Evolutionary conservation across 2,888 invertebrate species (phyloP), one percentile per base, ranked within the genome.

Genomic region (Polyommatus iphigenia): DNA sequence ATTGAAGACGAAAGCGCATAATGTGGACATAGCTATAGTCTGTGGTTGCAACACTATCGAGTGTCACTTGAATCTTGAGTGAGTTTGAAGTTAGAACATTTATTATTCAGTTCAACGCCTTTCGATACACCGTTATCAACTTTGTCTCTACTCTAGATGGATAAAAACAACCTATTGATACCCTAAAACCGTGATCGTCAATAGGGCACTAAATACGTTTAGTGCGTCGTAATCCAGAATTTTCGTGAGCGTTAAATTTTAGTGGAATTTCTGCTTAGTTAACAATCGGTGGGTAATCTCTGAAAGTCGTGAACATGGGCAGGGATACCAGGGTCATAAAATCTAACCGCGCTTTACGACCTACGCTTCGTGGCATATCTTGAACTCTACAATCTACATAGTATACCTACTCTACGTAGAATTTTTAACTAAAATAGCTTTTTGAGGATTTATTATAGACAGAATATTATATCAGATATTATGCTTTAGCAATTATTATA

Each of bases 281-380:
- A 84, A 83, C 86, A 85, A 41, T 73, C 57, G 77, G 71, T 57
- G 57, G 18, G 72, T 77, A 85, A 85, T 86, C 83, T 86, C 86
- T 84, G 85, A 86, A 85, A 85, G 87, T 87, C 87, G 87, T 85
- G 86, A 84, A 85, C 85, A 77, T 36, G 24, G 41, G 15, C 59
- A 57, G 77, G 83, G 81, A 24, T 54, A 54, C 75, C 54, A 79
- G 81, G 83, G 85, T 79, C 84, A 84, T 91, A 89, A 91, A 91
- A 87, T 85, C 85, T 87, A 89, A 88, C 84, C 84, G 80, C 84
- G 84, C 82, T 90, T 91, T 91, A 91, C 86, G 89, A 88, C 82
- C 79, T 78, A 29, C 77, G 77, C 77, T 32, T 32, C 77, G 36
- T 76, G 76, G 24, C 67, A 77, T 67, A 67, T 24, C 76, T 76